A percentile compares a stretch with the other conserved stretches of the same genome.
phyloP scores from a whole-genome alignment of 2,888 invertebrate species.

The Drosophila multiciliata region DNA sequence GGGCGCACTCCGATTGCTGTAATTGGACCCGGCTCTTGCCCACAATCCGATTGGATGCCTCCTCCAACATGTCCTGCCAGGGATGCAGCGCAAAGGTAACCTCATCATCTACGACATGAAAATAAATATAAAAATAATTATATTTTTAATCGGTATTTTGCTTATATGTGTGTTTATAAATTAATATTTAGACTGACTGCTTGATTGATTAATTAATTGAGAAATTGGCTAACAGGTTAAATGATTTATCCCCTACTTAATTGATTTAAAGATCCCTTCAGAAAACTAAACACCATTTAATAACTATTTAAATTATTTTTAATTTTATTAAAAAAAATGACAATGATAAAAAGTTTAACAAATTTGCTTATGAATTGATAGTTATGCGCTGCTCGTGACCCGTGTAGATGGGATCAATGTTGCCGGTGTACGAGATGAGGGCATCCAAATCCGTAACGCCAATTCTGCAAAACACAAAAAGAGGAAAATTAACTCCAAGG shows the following conservation, averaged over 20 bases:
- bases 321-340: neutral
- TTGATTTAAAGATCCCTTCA: neutral
- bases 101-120: conserved; percentile 85
- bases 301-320: conserved; percentile 5
- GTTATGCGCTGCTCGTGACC: conserved; percentile 75
- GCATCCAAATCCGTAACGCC: conserved; percentile 75
- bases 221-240: neutral
- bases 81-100: conserved; percentile 87
- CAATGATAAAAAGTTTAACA: neutral
- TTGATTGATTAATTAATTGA: conserved; percentile 1
- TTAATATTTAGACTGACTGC: neutral
- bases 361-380: conserved; percentile 38
- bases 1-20: conserved; percentile 86
- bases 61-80: conserved; percentile 87
- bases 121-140: neutral
- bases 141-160: neutral
- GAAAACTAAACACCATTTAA: neutral
- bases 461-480: conserved; percentile 31
- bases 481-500: neutral
- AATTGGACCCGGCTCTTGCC: conserved; percentile 87
- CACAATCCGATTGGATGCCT: conserved; percentile 86
- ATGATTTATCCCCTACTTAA: neutral
- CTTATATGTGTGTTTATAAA: neutral
- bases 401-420: conserved; percentile 65
- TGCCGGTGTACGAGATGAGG: conserved; percentile 62